phyloP scores from a whole-genome alignment of 2,797 vertebrate genomes.

The Borostomias antarcticus region DNA sequence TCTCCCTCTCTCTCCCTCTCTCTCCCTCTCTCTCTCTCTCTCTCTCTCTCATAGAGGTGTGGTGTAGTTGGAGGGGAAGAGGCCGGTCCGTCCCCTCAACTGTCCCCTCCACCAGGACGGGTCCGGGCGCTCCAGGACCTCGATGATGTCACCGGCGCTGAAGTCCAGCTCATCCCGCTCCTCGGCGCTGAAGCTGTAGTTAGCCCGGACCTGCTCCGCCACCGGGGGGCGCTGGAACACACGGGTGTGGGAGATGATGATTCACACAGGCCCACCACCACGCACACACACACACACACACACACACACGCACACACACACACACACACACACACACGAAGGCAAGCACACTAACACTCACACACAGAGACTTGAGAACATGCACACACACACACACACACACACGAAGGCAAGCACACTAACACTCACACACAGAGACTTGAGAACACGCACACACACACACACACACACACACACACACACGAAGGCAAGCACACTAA shows the following conservation, averaged over 20 bases:
- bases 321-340: neutral
- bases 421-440: constrained; percentile 14
- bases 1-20: no score
- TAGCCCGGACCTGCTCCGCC: constrained; percentile 72
- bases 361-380: neutral
- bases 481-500: constrained; percentile 6
- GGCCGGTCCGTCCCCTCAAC: constrained; percentile 76
- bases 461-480: constrained; percentile 4
- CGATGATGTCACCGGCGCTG: constrained; percentile 77
- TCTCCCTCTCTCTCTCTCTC: no score
- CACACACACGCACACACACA: neutral
- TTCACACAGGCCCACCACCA: no score
- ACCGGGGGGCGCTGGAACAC: constrained; percentile 25
- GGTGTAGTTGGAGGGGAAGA: constrained; percentile 88
- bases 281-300: constrained; percentile 19
- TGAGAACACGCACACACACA: neutral
- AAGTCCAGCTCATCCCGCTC: constrained; percentile 84
- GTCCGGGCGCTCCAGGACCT: constrained; percentile 82
- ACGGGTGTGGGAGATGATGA: neutral
- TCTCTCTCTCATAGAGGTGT: constrained; percentile 61
- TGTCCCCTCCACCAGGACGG: constrained; percentile 84
- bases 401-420: neutral
- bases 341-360: neutral
- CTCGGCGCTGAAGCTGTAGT: constrained; percentile 80
- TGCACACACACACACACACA: neutral